Evolutionary conservation across 2,113 vertebrate genomes (phyloP).

Genomic region (Tenrec ecaudatus): DNA sequence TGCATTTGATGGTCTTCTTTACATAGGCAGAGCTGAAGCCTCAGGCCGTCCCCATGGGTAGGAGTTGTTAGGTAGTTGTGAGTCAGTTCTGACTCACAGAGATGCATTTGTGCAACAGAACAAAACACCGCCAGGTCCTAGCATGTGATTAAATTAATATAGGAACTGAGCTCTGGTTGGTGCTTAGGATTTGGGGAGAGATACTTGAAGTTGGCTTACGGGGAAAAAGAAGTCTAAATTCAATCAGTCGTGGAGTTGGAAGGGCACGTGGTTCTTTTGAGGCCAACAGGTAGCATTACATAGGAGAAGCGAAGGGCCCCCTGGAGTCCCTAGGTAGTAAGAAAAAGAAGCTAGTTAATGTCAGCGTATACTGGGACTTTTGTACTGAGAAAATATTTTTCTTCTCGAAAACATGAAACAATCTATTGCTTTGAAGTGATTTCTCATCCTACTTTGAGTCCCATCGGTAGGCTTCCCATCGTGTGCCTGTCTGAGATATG

Average conservation of each 20-base stretch:
- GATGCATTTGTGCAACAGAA: too few species aligned
- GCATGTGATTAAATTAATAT: background rate
- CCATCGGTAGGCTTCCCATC: background rate
- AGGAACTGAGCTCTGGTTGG: background rate
- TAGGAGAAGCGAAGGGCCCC: background rate
- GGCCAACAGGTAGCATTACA: background rate
- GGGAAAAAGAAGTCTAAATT: background rate
- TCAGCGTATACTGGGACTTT: background rate
- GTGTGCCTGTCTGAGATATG: background rate
- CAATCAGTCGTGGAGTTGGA: background rate
- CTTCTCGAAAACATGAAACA: background rate
- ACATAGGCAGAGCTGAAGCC: background rate
- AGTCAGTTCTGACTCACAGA: too few species aligned
- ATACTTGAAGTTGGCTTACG: background rate
- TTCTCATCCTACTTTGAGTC: background rate
- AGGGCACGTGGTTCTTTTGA: background rate
- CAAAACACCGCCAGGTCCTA: background rate
- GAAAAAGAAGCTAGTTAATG: background rate
- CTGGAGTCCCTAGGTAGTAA: background rate
- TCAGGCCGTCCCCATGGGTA: background rate
- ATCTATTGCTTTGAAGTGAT: conserved; percentile 27
- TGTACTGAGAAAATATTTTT: background rate
- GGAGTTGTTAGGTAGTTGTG: too few species aligned
- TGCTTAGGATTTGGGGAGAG: background rate
- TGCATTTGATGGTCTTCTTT: background rate